These are phyloP conservation scores for Athripsodes cinereus DNA, from an alignment of 2,888 invertebrate species.

Conservation along the genomic window DNA sequence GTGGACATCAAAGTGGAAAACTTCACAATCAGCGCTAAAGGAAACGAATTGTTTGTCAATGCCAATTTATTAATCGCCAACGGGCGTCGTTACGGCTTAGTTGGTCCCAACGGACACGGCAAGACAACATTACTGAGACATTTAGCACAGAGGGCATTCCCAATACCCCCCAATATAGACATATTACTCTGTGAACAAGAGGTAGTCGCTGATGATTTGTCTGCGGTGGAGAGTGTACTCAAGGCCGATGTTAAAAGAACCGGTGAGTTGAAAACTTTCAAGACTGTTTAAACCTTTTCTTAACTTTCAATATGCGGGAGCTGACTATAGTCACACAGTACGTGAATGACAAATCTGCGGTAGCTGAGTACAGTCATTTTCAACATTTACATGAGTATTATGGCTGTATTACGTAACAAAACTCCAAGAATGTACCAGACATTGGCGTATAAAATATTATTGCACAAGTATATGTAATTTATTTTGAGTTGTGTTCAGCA, in stretches of 20 bases:
- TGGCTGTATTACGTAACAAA: too few species aligned
- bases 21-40: slow-evolving; percentile 95
- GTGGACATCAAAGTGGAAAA: slow-evolving; percentile 98
- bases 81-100: slow-evolving; percentile 92
- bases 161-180: slow-evolving; percentile 92
- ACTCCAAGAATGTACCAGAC: too few species aligned
- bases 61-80: slow-evolving; percentile 89
- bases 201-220: slow-evolving; percentile 89
- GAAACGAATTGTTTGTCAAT: slow-evolving; percentile 95
- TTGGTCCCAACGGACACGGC: slow-evolving; percentile 98
- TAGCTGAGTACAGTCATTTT: too few species aligned
- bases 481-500: too few species aligned
- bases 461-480: too few species aligned
- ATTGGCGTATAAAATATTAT: too few species aligned
- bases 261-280: too few species aligned
- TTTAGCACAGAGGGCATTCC: slow-evolving; percentile 82
- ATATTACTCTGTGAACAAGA: slow-evolving; percentile 97
- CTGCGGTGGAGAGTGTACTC: slow-evolving; percentile 89
- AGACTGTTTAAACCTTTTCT: too few species aligned
- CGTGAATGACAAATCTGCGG: too few species aligned
- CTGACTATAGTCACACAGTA: too few species aligned
- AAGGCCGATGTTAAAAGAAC: slow-evolving; percentile 89
- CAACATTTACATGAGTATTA: too few species aligned
- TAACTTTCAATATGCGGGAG: too few species aligned
- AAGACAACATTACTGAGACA: slow-evolving; percentile 96